phyloP scores from a whole-genome alignment of 35 echinoderm and acorn worm species.

The Heliocidaris erythrogramma region DNA sequence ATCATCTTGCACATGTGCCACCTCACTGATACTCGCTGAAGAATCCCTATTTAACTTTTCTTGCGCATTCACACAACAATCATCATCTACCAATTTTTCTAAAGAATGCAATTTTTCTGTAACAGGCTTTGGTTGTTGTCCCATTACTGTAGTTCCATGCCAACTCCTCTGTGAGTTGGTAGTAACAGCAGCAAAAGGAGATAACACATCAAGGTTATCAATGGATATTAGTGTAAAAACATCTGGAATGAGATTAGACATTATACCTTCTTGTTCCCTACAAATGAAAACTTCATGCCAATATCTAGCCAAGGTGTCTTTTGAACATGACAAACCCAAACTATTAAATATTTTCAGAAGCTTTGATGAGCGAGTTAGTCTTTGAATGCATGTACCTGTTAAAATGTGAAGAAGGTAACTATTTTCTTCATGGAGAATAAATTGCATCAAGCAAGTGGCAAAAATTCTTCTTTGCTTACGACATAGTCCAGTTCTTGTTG shows the following conservation, averaged over 20 bases:
- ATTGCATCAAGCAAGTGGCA: conserved; percentile 44
- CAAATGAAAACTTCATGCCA: neutral
- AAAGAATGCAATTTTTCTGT: too few relatives aligned
- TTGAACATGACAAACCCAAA: conserved; percentile 49
- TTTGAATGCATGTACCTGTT: conserved; percentile 45
- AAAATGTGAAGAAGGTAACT: conserved; percentile 60
- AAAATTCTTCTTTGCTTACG: neutral
- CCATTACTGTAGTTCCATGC: too few relatives aligned
- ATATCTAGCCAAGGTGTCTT: conserved; percentile 56
- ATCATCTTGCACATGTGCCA: neutral
- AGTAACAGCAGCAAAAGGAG: conserved; percentile 57
- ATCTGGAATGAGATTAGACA: neutral
- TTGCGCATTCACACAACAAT: too few relatives aligned
- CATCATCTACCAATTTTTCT: neutral
- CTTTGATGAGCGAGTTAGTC: conserved; percentile 55
- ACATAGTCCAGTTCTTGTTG: neutral
- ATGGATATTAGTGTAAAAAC: conserved; percentile 61
- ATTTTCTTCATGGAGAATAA: conserved; percentile 50
- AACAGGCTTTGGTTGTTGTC: conserved; percentile 58
- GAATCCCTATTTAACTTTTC: too few relatives aligned
- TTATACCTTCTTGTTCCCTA: neutral
- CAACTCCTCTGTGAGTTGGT: conserved; percentile 44
- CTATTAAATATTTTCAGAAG: conserved; percentile 54
- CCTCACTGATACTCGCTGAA: too few relatives aligned
- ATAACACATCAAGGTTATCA: conserved; percentile 63